phyloP scores from a whole-genome alignment of 2,888 invertebrate genomes.

The Volucella zonaria region DNA sequence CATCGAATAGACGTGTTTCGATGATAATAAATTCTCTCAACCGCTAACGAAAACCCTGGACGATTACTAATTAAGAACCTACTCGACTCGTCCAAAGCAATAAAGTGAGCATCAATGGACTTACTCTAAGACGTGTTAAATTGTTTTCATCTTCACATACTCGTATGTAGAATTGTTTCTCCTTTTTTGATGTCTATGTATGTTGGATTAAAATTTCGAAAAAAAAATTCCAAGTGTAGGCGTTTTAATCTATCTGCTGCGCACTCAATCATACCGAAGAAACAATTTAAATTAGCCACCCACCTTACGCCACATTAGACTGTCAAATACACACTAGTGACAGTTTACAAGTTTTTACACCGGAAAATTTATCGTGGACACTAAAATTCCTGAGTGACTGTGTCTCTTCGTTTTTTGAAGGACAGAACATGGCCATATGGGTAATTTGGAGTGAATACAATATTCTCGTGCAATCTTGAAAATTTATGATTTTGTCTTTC shows the following conservation, averaged over 20 bases:
- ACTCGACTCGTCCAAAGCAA: not conserved
- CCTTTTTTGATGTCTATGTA: not conserved
- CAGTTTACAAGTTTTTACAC: not conserved
- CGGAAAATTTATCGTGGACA: slow-evolving; percentile 13
- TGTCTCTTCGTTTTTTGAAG: slow-evolving; percentile 5
- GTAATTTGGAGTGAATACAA: not conserved
- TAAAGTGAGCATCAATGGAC: slow-evolving; percentile 24
- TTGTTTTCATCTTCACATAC: not conserved
- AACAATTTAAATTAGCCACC: slow-evolving; percentile 5
- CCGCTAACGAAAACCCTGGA: not conserved
- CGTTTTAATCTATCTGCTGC: not conserved
- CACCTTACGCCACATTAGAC: slow-evolving; percentile 10
- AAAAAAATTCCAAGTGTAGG: not conserved
- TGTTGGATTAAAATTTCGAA: not conserved
- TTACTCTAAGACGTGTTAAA: not conserved
- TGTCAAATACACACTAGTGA: not conserved
- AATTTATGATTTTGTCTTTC: too few species aligned
- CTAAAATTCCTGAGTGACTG: not conserved
- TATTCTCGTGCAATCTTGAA: too few species aligned
- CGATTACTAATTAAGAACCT: slow-evolving; percentile 5
- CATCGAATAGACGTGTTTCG: not conserved
- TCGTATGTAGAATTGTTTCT: not conserved
- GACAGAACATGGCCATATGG: not conserved
- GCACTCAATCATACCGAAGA: slow-evolving; percentile 10
- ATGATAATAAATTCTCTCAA: not conserved